Evolutionary conservation across 1,140 invertebrate species (phyloP).

Genomic region (Danaus melanippus): DNA sequence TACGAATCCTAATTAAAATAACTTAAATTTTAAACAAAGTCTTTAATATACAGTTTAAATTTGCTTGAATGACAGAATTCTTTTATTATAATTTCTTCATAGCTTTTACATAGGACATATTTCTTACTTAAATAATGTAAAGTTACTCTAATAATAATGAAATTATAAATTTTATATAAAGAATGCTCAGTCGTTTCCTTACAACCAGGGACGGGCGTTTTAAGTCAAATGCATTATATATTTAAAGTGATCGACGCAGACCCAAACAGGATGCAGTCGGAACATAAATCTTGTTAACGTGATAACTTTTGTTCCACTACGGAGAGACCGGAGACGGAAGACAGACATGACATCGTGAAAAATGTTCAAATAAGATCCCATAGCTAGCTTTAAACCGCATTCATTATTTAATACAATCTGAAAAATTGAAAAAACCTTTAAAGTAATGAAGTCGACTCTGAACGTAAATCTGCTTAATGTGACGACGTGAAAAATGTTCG

Average conservation of each 20-base stretch:
- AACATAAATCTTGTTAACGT: constrained; percentile 39
- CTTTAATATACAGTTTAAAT: too few species aligned
- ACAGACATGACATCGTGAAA: constrained; percentile 30
- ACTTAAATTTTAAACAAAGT: too few species aligned
- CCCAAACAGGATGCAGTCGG: constrained; percentile 29
- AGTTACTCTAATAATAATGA: too few species aligned
- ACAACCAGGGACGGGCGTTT: constrained; percentile 1
- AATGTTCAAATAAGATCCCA: constrained; percentile 23
- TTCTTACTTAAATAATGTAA: too few species aligned
- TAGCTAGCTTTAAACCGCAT: constrained; percentile 25
- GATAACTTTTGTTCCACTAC: constrained; percentile 34
- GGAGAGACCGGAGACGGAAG: constrained; percentile 25
- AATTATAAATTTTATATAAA: too few species aligned
- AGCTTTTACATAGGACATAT: too few species aligned
- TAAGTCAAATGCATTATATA: constrained; percentile 21
- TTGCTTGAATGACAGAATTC: too few species aligned
- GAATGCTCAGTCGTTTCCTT: too few species aligned
- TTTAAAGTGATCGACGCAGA: constrained; percentile 27
- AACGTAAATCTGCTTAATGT: constrained; percentile 34
- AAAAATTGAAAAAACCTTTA: constrained; percentile 36
- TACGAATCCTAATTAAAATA: too few species aligned
- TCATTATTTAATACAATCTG: constrained; percentile 24
- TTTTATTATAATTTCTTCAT: too few species aligned
- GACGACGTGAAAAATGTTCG: constrained; percentile 48
- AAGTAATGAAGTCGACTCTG: constrained; percentile 30